These are phyloP conservation scores for Clarias laeviceps DNA, from an alignment of 2,797 vertebrate genomes.

Conservation along the genomic window DNA sequence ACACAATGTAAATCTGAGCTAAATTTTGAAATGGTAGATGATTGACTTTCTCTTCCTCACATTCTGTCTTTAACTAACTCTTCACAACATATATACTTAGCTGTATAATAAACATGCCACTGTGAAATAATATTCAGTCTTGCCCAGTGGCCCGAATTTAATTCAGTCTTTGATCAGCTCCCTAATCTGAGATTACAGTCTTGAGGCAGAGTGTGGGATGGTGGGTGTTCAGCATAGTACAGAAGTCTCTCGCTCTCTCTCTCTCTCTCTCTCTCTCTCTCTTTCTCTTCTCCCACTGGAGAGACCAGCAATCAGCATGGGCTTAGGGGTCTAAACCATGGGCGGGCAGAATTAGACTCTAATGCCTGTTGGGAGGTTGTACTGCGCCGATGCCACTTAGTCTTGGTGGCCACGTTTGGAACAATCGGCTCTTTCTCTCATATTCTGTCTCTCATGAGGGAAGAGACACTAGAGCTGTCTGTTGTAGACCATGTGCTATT, in stretches of 20 bases:
- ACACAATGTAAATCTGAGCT: background rate
- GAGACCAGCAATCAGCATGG: constrained; percentile 74
- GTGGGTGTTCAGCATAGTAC: constrained; percentile 41
- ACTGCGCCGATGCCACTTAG: constrained; percentile 30
- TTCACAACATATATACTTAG: constrained; percentile 5
- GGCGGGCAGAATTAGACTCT: constrained; percentile 75
- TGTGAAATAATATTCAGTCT: constrained; percentile 71
- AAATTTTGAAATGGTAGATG: background rate
- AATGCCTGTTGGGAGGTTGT: constrained; percentile 74
- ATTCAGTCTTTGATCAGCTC: constrained; percentile 81
- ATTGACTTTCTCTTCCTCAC: background rate
- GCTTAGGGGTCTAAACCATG: constrained; percentile 74
- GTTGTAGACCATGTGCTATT: constrained; percentile 25
- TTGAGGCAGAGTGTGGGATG: constrained; percentile 75
- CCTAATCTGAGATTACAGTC: constrained; percentile 83
- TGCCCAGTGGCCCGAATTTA: constrained; percentile 82
- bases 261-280: background rate
- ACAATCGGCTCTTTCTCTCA: constrained; percentile 59
- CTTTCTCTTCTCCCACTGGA: constrained; percentile 61
- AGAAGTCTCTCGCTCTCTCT: constrained; percentile 56
- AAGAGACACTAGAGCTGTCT: constrained; percentile 40
- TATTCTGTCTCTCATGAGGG: constrained; percentile 15
- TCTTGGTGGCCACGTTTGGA: constrained; percentile 64
- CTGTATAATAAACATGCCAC: constrained; percentile 61
- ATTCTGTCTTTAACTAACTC: background rate